Evolutionary conservation across 2,797 vertebrate genomes (phyloP).

Genomic region (Corythornis leucogaster): DNA sequence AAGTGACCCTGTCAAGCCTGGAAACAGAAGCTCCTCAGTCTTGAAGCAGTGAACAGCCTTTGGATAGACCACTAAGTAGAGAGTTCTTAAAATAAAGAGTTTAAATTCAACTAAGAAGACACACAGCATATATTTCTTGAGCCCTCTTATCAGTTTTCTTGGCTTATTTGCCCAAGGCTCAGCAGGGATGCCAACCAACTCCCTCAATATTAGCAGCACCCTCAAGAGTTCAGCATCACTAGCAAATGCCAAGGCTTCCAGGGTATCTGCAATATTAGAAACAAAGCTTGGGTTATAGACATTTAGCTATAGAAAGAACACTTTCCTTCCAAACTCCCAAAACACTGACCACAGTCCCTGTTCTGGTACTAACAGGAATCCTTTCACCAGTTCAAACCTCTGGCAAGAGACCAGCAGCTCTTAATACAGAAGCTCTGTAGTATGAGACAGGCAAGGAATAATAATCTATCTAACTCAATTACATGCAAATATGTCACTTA

Average conservation of each 20-base stretch:
- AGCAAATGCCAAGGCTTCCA: neutral
- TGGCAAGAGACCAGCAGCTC: neutral
- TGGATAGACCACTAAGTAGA: neutral
- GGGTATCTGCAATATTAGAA: neutral
- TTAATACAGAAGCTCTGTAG: neutral
- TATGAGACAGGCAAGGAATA: neutral
- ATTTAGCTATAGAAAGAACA: neutral
- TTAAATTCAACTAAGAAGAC: neutral
- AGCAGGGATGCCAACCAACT: neutral
- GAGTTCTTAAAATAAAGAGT: neutral
- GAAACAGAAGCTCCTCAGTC: neutral
- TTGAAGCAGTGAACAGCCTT: neutral
- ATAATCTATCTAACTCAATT: neutral
- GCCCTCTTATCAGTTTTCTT: neutral
- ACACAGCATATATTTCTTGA: neutral
- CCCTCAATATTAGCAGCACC: neutral
- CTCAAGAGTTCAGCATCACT: neutral
- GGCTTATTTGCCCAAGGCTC: neutral
- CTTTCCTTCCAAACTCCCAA: neutral
- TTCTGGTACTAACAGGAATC: neutral
- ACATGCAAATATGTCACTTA: constrained; percentile 10
- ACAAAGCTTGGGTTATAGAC: neutral
- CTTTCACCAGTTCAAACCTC: neutral
- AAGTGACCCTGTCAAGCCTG: neutral
- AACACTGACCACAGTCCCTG: neutral